Evolutionary conservation across 2,113 vertebrate genomes (phyloP).

Genomic region (Nesogale talazaci): DNA sequence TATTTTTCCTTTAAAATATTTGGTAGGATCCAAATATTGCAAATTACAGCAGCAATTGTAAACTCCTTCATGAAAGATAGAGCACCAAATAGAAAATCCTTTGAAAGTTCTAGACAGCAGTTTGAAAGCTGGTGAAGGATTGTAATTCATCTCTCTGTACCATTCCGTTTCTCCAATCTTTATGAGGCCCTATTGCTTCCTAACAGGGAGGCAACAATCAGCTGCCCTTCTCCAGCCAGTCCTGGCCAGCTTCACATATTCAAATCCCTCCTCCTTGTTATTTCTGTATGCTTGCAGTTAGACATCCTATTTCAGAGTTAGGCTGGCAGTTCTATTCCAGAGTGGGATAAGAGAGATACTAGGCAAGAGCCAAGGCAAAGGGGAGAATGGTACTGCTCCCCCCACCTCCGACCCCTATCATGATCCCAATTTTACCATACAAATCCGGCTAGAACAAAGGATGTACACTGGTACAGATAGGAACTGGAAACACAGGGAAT

Average conservation of each 20-base stretch:
- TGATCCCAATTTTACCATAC: too few species aligned
- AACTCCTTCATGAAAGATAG: background rate
- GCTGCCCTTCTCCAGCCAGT: too few species aligned
- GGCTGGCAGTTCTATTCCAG: background rate
- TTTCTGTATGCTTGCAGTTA: background rate
- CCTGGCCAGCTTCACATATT: background rate
- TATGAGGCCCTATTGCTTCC: background rate
- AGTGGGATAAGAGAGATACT: background rate
- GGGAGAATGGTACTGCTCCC: too few species aligned
- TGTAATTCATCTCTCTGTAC: background rate
- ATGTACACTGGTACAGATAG: too few species aligned
- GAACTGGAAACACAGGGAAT: too few species aligned
- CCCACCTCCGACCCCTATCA: too few species aligned
- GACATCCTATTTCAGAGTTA: background rate
- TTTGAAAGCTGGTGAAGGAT: background rate
- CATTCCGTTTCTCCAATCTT: background rate
- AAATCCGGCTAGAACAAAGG: too few species aligned
- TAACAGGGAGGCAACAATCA: background rate
- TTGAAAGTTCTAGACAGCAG: background rate
- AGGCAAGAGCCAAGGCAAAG: background rate
- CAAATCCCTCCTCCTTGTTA: background rate
- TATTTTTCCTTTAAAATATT: background rate
- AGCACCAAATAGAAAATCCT: background rate
- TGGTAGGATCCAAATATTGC: background rate
- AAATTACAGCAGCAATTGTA: background rate